These are phyloP conservation scores for Bellardia pandia DNA, from an alignment of 2,888 invertebrate genomes.

Conservation along the genomic window DNA sequence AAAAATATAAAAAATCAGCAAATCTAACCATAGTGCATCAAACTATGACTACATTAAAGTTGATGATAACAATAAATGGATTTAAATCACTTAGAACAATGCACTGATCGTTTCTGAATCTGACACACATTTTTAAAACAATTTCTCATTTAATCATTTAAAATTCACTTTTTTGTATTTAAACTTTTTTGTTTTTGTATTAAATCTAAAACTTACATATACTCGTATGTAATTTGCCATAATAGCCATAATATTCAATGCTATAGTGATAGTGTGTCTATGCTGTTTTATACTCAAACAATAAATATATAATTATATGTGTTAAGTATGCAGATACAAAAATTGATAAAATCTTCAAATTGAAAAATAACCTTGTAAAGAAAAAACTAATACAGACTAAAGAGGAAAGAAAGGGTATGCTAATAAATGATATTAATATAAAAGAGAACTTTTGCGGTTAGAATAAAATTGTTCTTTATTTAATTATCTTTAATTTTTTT, in stretches of 20 bases:
- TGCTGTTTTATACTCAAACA: not conserved
- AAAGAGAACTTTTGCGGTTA: not conserved
- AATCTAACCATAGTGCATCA: too few relatives aligned
- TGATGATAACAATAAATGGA: too few relatives aligned
- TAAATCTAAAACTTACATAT: conserved; percentile 15
- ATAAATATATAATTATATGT: conserved; percentile 25
- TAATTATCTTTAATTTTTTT: too few relatives aligned
- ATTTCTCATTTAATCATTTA: not conserved
- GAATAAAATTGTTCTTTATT: too few relatives aligned
- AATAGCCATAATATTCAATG: conserved; percentile 38
- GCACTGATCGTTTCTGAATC: too few relatives aligned
- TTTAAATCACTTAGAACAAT: too few relatives aligned
- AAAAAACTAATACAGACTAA: not conserved
- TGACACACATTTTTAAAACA: too few relatives aligned
- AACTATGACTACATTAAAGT: too few relatives aligned
- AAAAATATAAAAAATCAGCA: too few relatives aligned
- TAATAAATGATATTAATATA: not conserved
- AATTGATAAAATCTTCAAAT: conserved; percentile 34
- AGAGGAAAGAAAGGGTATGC: not conserved
- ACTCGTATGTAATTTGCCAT: conserved; percentile 4
- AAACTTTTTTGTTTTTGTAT: not conserved
- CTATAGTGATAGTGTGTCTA: not conserved
- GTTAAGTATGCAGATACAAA: conserved; percentile 38
- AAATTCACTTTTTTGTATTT: conserved; percentile 18
- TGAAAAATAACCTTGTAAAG: conserved; percentile 17